Conservation (phyloP, 1,140 invertebrate genomes). For the Camponotus floridanus region DNA sequence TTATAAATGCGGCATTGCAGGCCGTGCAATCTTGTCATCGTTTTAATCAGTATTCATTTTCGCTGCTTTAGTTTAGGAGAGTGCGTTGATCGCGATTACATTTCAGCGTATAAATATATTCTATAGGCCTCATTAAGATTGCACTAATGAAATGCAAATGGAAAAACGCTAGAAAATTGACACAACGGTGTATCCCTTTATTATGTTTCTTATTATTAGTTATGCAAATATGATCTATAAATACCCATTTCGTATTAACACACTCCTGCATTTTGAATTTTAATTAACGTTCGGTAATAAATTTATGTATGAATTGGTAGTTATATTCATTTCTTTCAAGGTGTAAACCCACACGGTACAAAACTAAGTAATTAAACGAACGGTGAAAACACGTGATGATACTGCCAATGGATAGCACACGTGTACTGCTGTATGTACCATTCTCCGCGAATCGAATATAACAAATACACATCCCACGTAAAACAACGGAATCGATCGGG, state of each 20-base stretch:
- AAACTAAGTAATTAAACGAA: slow-evolving; percentile 66
- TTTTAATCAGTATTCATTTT: too few relatives aligned
- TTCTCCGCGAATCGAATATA: slow-evolving; percentile 68
- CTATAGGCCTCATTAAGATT: slow-evolving; percentile 30
- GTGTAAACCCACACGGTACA: background rate
- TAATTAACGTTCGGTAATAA: slow-evolving; percentile 14
- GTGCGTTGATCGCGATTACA: background rate
- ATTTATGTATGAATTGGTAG: slow-evolving; percentile 21
- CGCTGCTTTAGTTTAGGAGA: too few relatives aligned
- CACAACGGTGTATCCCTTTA: background rate
- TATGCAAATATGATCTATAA: background rate
- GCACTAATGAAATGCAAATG: background rate
- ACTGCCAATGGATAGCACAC: slow-evolving; percentile 48
- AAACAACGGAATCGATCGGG: slow-evolving; percentile 78
- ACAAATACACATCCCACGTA: slow-evolving; percentile 72
- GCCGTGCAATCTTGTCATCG: too few relatives aligned
- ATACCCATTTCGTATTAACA: background rate
- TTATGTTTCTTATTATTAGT: background rate
- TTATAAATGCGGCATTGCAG: too few relatives aligned
- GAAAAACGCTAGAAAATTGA: slow-evolving; percentile 6
- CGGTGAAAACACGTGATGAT: slow-evolving; percentile 64
- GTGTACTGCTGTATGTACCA: slow-evolving; percentile 27
- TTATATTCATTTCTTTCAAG: slow-evolving; percentile 17
- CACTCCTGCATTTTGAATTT: slow-evolving; percentile 11
- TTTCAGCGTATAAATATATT: slow-evolving; percentile 25